A percentile compares a stretch with the other conserved stretches of the same genome.
phyloP scores from a whole-genome alignment of 2,888 invertebrate genomes.

The Ariolimax columbianus region DNA sequence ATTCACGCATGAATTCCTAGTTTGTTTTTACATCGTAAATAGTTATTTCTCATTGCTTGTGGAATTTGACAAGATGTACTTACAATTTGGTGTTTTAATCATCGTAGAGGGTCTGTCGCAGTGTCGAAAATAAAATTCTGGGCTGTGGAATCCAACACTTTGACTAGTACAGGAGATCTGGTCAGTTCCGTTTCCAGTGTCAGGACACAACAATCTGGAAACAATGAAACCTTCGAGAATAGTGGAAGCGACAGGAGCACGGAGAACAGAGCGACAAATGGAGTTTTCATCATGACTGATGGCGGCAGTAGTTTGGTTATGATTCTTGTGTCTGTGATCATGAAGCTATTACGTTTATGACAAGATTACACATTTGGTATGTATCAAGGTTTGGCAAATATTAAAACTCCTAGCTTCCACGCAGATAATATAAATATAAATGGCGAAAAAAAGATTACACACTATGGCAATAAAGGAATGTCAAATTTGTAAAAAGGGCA shows the following conservation, averaged over 20 bases:
- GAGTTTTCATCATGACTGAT: not conserved
- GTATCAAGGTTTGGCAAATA: no score
- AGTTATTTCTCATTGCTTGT: no score
- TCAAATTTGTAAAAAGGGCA: no score
- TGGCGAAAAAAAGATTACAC: no score
- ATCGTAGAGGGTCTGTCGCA: constrained; percentile 54
- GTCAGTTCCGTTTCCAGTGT: not conserved
- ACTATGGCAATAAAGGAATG: no score
- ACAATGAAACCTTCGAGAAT: not conserved
- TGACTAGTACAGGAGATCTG: constrained; percentile 21
- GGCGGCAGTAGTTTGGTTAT: not conserved
- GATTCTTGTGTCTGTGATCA: not conserved
- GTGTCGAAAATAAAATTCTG: constrained; percentile 52
- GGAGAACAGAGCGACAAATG: constrained; percentile 3
- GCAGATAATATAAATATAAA: no score
- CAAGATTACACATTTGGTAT: no score
- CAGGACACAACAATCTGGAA: not conserved
- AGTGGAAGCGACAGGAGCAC: not conserved
- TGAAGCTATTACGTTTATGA: no score
- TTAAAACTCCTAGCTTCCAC: no score
- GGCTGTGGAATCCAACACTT: constrained; percentile 45
- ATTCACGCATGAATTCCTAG: no score
- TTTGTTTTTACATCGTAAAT: no score
- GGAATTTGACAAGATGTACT: not conserved
- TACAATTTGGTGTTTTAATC: not conserved